Evolutionary conservation across 2,888 invertebrate species (phyloP), one percentile per base, ranked within the genome.

Genomic region (Nomada fucata): DNA sequence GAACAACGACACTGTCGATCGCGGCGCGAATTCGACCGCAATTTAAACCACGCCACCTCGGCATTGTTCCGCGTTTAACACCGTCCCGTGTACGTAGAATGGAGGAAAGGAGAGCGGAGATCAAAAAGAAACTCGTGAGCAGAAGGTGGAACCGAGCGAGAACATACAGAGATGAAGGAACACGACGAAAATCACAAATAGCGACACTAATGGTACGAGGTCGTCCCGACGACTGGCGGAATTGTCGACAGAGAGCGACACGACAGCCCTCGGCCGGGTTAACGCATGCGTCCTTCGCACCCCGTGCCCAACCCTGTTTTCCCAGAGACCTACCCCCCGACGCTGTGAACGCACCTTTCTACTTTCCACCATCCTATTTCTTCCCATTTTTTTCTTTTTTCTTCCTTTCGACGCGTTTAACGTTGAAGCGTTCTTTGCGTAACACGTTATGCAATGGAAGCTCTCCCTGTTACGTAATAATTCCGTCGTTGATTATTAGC

Each of bases 231-330:
- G 91, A 92, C 93, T 92, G 92, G 76, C 88, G 82, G 81, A 84
- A 74, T 72, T 71, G 88, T 79, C 86, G 88, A 77, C 84, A 88
- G 89, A 90, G 88, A 88, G 90, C 90, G 87, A 80, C 86, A 85
- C 85, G 87, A 88, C 91, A 91, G 91, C 91, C 93, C 92, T 90
- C 90, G 91, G 88, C 92, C 91, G 91, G 92, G 92, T 87, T 82
- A 89, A 88, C 91, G 91, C 91, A 91, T 90, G 91, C 91, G 91
- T 85, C 83, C 78, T 88, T 74, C 64, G 59, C 63, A 76, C 79
- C 84, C 86, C 82, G 89, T 91, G 91, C 89, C 89, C 89, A 90
- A 91, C 91, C 91, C 90, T 88, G 79, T 86, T 89, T 88, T 87
- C 79, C 74, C 77, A 86, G 74, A 86, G 88, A 84, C 87, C 87